These are phyloP conservation scores for Dendrocincla fuliginosa DNA, from an alignment of 2,797 vertebrate genomes.

Conservation along the genomic window DNA sequence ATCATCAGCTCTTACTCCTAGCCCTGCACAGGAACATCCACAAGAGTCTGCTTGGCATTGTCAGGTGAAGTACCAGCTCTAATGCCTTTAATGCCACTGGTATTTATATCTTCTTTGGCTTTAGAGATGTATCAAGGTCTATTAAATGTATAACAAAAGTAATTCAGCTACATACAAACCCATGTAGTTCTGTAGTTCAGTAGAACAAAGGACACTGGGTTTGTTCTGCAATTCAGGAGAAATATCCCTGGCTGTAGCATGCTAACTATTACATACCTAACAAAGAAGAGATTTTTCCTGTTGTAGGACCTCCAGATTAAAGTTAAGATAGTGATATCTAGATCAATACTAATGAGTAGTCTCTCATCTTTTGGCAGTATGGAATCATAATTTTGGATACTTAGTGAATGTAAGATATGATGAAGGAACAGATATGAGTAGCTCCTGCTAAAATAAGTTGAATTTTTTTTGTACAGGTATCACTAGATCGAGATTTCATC, in stretches of 20 bases:
- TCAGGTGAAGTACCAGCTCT: background rate
- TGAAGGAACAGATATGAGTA: background rate
- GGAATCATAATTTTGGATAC: background rate
- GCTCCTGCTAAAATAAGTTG: background rate
- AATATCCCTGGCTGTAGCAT: background rate
- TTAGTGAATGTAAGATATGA: background rate
- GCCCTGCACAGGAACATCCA: background rate
- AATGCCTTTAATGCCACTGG: background rate
- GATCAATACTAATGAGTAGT: background rate
- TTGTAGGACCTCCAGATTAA: background rate
- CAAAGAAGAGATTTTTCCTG: background rate
- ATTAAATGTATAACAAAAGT: background rate
- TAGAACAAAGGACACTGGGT: background rate
- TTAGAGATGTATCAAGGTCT: background rate
- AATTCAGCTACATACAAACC: background rate
- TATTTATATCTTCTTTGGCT: background rate
- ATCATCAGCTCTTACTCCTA: background rate
- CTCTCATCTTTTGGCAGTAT: background rate
- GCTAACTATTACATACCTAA: background rate
- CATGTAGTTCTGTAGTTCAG: background rate
- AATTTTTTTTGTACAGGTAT: background rate
- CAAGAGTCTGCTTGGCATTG: background rate
- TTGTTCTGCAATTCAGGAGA: background rate
- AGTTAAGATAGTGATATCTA: background rate
- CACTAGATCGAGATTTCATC: background rate